Evolutionary conservation across 2,797 vertebrate species (phyloP), one percentile per base, ranked within the genome.

Genomic region (Petrocephalus sullivani): DNA sequence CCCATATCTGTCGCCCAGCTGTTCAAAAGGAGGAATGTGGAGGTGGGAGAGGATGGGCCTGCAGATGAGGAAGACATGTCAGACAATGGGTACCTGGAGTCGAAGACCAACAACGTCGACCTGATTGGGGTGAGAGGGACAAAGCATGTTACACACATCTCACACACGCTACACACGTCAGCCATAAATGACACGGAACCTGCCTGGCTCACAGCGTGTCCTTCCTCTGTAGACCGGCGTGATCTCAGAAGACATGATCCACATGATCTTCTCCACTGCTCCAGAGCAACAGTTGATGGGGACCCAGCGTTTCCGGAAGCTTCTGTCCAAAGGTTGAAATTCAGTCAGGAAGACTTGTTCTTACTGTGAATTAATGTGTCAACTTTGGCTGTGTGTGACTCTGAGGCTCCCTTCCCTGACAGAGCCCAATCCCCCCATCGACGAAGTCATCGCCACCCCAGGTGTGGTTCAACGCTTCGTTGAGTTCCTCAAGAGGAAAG

Each of bases 391-490:
- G 61, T 61, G 19, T 71, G 75, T 89, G 67, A 89, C 49, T 9
- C 64, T 4, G 1, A 19, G 84, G 7, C 86, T 46, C 91, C 37
- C 88, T 37, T 89, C 37, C 89, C 33, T 37, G 51, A 88, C 93
- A 99, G 98, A 99, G 91, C 98, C 98, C 85, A 99, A 99, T 92
- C 98, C 98, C 82, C 98, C 98, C 57, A 99, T 99, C 90, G 97
- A 99, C 92, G 98, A 99, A 95, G 98, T 99, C 88, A 99, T 99
- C 92, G 97, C 96, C 90, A 98, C 98, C 58, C 93, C 95, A 88
- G 97, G 98, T 86, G 97, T 99, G 78, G 98, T 99, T 90, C 98
- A 98, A 90, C 95, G 97, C 89, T 98, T 98, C 93, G 97, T 98
- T 87, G 97, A 97, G 91, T 99, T 99, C 93, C 95, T 99, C 88